Base-by-base conservation (phyloP, 35 echinoderm and acorn worm genomes). In the Amphiura filiformis region DNA sequence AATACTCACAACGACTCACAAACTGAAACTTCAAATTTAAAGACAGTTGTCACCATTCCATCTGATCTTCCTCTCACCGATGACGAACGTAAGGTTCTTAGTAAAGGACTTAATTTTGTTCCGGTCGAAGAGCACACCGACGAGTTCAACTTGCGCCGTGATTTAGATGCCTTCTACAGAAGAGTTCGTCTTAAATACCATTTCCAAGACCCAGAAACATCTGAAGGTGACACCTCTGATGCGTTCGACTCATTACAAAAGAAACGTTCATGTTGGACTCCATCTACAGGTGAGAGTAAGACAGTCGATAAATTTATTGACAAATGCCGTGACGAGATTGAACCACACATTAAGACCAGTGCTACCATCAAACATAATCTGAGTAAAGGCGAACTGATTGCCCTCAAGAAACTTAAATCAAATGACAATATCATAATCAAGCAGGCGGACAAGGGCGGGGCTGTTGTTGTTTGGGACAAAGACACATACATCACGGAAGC, bases 381-480 rank as follows among this genome's bases (percentile, higher is more conserved):
- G 12, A 78, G 33, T 30, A 35, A 26, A 2, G 15, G 31, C 0
- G 86, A 87, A 39, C 86, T 34, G 31, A 7, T n/a, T 0, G 75
- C 86, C 36, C 15, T 87, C 12, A 77, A 79, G 0, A 15, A 31
- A 0, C 78, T 89, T 0, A n/a, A 49, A 11, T 39, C 38, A 0
- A 82, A 89, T 37, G 31, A 65, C 0, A 38, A 80, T 35, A 65
- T 37, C 20, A 38, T 87, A 2, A 87, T 87, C 36, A 87, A 87
- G 75, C 17, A 20, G 0, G 87, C 87, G 0, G 87, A 89, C 78
- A 89, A 81, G 52, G 87, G 52, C 13, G 87, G 87, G 17, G 77
- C 87, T 31, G 39, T 81, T 81, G 87, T 89, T 13, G 86, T 87
- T 15, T 89, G 87, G 77, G 35, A 49, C 20, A 15, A 42, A 61